phyloP scores from a whole-genome alignment of 2,888 invertebrate species.

The Lasioglossum pauxillum region DNA sequence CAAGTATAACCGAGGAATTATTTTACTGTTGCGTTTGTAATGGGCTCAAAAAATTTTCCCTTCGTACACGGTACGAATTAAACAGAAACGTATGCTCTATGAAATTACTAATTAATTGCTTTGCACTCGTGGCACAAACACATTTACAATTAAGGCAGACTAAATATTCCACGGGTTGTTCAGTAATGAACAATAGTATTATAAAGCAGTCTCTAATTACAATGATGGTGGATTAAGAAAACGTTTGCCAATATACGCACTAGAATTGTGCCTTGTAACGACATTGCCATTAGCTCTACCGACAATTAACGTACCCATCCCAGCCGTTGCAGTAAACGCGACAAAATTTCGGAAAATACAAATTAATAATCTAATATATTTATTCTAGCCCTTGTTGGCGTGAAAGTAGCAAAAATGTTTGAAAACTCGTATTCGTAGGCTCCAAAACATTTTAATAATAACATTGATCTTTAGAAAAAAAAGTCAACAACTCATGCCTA shows the following conservation, averaged over 20 bases:
- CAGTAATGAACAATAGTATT: neutral
- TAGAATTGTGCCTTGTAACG: neutral
- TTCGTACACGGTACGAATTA: neutral
- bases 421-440: neutral
- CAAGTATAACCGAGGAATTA: neutral
- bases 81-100: neutral
- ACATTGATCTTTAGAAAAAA: no score
- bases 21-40: neutral
- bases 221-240: conserved; percentile 4
- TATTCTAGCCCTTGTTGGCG: neutral
- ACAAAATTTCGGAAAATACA: neutral
- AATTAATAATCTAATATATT: neutral
- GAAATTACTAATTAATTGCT: neutral
- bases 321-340: neutral
- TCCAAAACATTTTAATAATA: neutral
- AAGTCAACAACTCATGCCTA: no score
- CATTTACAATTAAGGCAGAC: neutral
- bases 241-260: neutral
- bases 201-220: neutral
- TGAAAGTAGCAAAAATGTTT: neutral
- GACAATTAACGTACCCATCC: neutral
- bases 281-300: neutral
- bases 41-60: neutral
- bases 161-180: neutral
- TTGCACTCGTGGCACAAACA: neutral